Base-by-base conservation (phyloP, 2,113 vertebrate genomes). In the Mesocricetus auratus region DNA sequence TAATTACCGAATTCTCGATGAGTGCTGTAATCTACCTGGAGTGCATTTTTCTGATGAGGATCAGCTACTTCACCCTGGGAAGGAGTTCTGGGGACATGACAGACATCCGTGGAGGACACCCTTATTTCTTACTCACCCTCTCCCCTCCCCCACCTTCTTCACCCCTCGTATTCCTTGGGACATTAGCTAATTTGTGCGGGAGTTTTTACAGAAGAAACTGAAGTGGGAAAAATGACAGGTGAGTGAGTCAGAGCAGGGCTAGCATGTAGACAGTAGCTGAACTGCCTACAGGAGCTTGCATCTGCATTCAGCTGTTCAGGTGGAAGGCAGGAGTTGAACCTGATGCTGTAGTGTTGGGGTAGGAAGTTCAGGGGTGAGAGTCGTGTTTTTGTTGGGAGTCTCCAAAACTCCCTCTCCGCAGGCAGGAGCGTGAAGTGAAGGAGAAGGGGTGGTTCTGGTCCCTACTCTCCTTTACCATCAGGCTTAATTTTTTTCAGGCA, bases 401-500 rank as follows among this genome's bases (percentile, higher is more conserved):
- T 74, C 39, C 26, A 31, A 39, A 73, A 82, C 45, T 60, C n/a
- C 94, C 53, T 66, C n/a, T 64, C 58, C 13, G 60, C 0, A 26
- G 66, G 42, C 71, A 71, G n/a, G 2, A 74, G 0, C 1, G 69
- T 56, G 45, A 60, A 64, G 10, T 15, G 86, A 89, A 68, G 73
- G 26, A 15, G 73, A 26, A 15, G 53, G 5, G 42, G 47, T 88
- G n/a, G 64, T 91, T 96, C 89, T 79, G 66, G 47, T 68, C 22
- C 47, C 91, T 45, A 56, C 0, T n/a, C 22, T 85, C 75, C 82
- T 58, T n/a, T n/a, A 31, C 39, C 60, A 21, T 66, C 39, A 90
- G 60, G 83, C 88, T 81, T 94, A 86, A 50, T 56, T 97, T 26
- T 81, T 98, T 91, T 93, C 42, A 53, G 62, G 33, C 50, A 45